Evolutionary conservation across 2,113 vertebrate species (phyloP).

Genomic region (Neogale vison): DNA sequence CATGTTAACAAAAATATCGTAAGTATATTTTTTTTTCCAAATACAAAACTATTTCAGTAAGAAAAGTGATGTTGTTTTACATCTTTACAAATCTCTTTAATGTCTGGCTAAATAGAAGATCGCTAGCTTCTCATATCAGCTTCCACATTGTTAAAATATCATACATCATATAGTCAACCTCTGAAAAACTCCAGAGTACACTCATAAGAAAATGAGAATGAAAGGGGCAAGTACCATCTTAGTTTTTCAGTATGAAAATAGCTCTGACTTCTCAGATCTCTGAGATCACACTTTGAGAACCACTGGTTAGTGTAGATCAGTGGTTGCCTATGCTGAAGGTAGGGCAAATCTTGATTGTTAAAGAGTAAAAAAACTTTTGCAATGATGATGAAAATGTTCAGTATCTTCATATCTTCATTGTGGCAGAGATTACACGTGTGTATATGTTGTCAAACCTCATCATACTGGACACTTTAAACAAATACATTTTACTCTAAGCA

Average conservation of each 20-base stretch:
- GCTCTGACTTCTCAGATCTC: neutral
- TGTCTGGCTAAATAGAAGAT: neutral
- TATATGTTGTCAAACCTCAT: neutral
- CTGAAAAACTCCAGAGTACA: neutral
- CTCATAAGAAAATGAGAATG: neutral
- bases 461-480: neutral
- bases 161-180: neutral
- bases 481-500: slow-evolving; percentile 4
- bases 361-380: neutral
- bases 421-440: neutral
- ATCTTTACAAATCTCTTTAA: neutral
- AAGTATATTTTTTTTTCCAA: neutral
- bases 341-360: neutral
- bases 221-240: neutral
- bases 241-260: neutral
- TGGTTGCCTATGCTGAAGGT: neutral
- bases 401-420: neutral
- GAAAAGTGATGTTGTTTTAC: neutral
- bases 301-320: neutral
- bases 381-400: neutral
- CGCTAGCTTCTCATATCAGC: neutral
- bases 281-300: neutral
- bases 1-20: slow-evolving; percentile 24
- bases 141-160: neutral
- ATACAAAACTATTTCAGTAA: neutral